A percentile compares a stretch with the other conserved stretches of the same genome.
phyloP scores from a whole-genome alignment of 2,113 vertebrate species.

The Agapornis roseicollis region DNA sequence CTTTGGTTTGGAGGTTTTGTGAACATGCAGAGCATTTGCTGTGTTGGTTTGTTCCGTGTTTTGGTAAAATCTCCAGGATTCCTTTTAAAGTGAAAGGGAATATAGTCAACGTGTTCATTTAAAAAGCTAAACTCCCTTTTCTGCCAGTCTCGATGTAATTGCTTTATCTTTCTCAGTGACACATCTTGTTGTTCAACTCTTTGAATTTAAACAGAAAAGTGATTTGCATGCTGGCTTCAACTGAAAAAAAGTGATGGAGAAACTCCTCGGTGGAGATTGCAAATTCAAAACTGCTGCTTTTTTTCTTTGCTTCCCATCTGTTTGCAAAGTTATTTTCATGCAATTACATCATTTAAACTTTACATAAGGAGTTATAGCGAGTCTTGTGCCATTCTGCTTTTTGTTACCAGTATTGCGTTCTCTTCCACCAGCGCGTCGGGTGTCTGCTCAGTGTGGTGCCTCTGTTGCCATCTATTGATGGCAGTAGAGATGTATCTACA shows the following conservation, averaged over 20 bases:
- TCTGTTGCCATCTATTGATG: neutral
- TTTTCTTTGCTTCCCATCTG: neutral
- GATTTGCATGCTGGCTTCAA: conserved; percentile 22
- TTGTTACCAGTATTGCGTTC: neutral
- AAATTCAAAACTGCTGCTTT: neutral
- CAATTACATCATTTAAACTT: conserved; percentile 33
- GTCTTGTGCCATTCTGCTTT: neutral
- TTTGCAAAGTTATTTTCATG: conserved; percentile 35
- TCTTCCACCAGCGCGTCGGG: rapidly evolving
- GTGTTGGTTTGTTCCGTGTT: neutral
- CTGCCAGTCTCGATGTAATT: neutral
- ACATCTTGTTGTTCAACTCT: neutral
- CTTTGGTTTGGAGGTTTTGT: neutral
- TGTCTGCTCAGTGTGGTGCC: neutral
- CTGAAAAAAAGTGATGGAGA: neutral
- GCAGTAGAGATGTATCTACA: neutral
- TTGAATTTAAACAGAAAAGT: neutral
- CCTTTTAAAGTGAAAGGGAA: neutral
- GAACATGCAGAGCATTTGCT: neutral
- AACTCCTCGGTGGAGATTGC: neutral
- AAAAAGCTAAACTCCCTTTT: neutral
- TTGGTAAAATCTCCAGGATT: neutral
- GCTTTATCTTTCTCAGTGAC: neutral
- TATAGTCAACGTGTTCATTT: neutral
- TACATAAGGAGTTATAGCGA: neutral